These are phyloP conservation scores for Sinopyrophorus schimmeli DNA, from an alignment of 2,888 invertebrate species.

Conservation along the genomic window DNA sequence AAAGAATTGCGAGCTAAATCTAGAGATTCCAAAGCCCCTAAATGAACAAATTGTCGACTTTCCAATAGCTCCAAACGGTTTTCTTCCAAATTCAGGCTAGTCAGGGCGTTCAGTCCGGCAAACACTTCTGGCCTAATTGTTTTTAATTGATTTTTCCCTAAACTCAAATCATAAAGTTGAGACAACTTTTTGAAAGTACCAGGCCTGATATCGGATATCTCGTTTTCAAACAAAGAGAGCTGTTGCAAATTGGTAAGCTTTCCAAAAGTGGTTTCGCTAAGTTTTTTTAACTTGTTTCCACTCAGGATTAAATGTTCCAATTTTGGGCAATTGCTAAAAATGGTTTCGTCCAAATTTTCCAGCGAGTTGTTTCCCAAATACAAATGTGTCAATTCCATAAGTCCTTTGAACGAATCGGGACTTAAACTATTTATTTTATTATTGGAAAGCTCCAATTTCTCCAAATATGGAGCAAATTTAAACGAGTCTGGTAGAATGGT, in stretches of 20 bases:
- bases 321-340: neutral
- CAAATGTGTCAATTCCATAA: neutral
- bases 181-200: neutral
- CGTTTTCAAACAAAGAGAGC: neutral
- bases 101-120: neutral
- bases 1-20: neutral
- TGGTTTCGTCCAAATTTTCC: neutral
- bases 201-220: neutral
- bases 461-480: neutral
- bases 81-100: neutral
- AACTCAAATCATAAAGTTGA: neutral
- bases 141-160: neutral
- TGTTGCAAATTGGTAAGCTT: neutral
- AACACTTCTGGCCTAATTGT: neutral
- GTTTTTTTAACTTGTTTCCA: neutral
- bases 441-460: neutral
- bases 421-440: neutral
- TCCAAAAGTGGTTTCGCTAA: neutral
- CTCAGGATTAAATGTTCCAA: neutral
- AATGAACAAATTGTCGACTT: neutral
- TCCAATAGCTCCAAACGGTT: neutral
- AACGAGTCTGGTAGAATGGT: neutral
- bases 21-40: neutral
- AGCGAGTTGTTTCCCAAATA: neutral
- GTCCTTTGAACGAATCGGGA: neutral